Evolutionary conservation across 2,888 invertebrate genomes (phyloP), one percentile per base, ranked within the genome.

Genomic region (Dichetophora obliterata): DNA sequence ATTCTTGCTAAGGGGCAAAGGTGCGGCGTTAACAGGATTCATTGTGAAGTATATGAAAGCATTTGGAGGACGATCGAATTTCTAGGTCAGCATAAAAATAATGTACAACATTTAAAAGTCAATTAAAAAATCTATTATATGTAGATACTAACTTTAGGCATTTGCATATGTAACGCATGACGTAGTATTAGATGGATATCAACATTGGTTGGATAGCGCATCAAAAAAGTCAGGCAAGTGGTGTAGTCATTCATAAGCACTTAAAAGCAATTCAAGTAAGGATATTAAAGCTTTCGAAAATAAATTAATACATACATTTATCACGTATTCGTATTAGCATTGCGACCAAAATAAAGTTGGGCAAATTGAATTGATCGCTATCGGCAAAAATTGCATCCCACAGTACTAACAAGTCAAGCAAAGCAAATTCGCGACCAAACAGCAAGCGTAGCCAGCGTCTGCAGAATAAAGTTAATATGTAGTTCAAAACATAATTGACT

Each of bases 351-450:
- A 96, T 91, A 83, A 93, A 94, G 85, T 94, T 92, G 19, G 93
- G 90, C 61, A 91, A 85, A 76, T 90, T 89, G 80, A 91, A 91
- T 73, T 88, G 88, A 79, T 90, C 87, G 65, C 93, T 93, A 84
- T 94, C 94, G 0, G 94, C 92, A 90, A 96, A 95, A 80, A 96
- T 92, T 75, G 95, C 95, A 82, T 96, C 95, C 96, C 96, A 96
- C 6, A 96, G 88, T 71, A 93, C 91, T 1, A 96, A 91, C 68
- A 96, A 89, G 84, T 96, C 95, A 71, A 93, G 91, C 77, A 96
- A 91, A 2, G 94, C 92, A 88, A 96, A 96, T 89, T 96, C 96
- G 3, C 96, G 91, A 0, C 96, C 96, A 89, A 96, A 96, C 19
- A 96, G 89, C 75, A 96, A 89, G 5, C 96, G 91, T 43, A 96